Percentiles rank a stretch among this genome's conserved stretches.
Evolutionary conservation across 2,797 vertebrate genomes (phyloP).

Genomic region (Columba guinea): DNA sequence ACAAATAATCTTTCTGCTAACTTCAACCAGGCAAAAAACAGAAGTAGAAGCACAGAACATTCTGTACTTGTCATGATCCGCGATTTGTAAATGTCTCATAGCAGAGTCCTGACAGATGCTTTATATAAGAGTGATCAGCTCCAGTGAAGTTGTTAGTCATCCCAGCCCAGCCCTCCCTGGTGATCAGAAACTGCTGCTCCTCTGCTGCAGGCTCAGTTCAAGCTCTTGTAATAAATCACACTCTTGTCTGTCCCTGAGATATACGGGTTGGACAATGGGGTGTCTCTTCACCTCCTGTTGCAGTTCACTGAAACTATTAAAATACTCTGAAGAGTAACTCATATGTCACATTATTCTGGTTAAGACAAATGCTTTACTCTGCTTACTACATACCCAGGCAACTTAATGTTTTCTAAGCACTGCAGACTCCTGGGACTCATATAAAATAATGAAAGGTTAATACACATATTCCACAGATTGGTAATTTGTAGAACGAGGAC

Average conservation of each 20-base stretch:
- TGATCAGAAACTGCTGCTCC: slow-evolving; percentile 22
- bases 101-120: slow-evolving; percentile 49
- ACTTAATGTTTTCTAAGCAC: not conserved
- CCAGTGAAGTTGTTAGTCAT: not conserved
- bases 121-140: slow-evolving; percentile 49
- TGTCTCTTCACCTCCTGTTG: slow-evolving; percentile 23
- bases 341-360: slow-evolving; percentile 8
- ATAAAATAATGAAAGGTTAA: not conserved
- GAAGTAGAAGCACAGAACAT: not conserved
- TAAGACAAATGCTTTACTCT: not conserved
- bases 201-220: slow-evolving; percentile 35
- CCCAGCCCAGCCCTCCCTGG: not conserved
- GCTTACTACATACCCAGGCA: not conserved
- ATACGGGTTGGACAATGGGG: not conserved
- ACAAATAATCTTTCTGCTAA: slow-evolving; percentile 19
- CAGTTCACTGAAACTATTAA: slow-evolving; percentile 17
- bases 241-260: not conserved
- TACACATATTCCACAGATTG: not conserved
- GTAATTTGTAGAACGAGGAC: not conserved
- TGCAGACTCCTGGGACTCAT: not conserved
- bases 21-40: not conserved
- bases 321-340: not conserved
- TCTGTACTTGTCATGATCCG: slow-evolving; percentile 31
- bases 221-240: slow-evolving; percentile 17
- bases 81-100: slow-evolving; percentile 21